Evolutionary conservation across 2,797 vertebrate species (phyloP), one percentile per base, ranked within the genome.

Genomic region (Cossypha heuglini): DNA sequence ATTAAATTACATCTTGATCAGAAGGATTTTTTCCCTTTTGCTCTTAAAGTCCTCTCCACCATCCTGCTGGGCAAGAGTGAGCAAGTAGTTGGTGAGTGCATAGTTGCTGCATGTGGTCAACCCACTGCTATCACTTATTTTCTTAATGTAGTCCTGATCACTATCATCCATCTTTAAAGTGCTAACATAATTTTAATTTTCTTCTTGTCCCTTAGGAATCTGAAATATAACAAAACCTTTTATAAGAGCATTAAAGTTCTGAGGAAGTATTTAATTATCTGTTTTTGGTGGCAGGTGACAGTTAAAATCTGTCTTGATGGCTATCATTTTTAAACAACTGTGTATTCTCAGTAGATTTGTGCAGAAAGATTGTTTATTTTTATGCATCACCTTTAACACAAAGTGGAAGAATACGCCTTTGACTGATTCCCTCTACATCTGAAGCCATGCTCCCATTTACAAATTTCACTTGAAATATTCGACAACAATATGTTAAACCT

Each of bases 71-170:
- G 16, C 7, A 69, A 35, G 13, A 46, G 6, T 8, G 11, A 67
- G 9, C 1, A 0, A 37, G 6, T 1, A 7, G 29, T 10, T 58
- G 24, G 10, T 51, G 18, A 67, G 15, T 13, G 3, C 1, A 5
- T 46, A 18, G 17, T 3, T 69, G 10, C 19, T 88, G 42, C 4
- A 17, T 66, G 25, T 29, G 21, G 26, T 37, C n/a, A 76, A 33
- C 14, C 11, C 21, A 48, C 28, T 15, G 13, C 24, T 51, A 19
- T 43, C 13, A 35, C 24, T 63, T 7, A 22, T 71, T 62, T 4
- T 59, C 10, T 62, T 59, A 57, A 40, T 61, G n/a, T 54, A 9
- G 10, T 69, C 93, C 61, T 74, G 40, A 63, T 52, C 11, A 13
- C 17, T 37, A 17, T 8, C 11, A 67, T 11, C 45, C 37, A 71